A percentile compares a stretch with the other conserved stretches of the same genome.
phyloP scores from a whole-genome alignment of 2,888 invertebrate species.

The Trichopoda pennipes region DNA sequence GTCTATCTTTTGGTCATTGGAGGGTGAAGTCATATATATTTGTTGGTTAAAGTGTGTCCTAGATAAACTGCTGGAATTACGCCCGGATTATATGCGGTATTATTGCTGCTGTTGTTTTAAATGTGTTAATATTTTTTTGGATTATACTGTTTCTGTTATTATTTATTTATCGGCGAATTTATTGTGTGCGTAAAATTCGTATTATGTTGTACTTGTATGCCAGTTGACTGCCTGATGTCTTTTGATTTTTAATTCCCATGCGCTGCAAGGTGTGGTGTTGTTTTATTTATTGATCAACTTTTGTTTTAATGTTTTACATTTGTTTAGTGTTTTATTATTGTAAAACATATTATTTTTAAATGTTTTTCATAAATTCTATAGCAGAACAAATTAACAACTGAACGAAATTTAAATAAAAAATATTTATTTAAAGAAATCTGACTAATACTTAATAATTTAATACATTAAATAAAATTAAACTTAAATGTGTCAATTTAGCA shows the following conservation, averaged over 20 bases:
- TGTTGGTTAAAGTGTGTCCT: slow-evolving; percentile 55
- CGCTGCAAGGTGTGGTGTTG: slow-evolving; percentile 65
- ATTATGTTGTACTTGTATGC: slow-evolving; percentile 11
- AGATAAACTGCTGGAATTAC: slow-evolving; percentile 68
- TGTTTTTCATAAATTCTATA: slow-evolving; percentile 50
- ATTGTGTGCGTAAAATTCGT: slow-evolving; percentile 60
- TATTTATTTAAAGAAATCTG: slow-evolving; percentile 7
- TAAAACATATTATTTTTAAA: slow-evolving; percentile 59
- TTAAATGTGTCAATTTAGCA: no score
- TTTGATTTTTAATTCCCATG: slow-evolving; percentile 44
- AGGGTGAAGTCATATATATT: slow-evolving; percentile 61
- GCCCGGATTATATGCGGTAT: slow-evolving; percentile 60
- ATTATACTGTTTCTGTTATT: slow-evolving; percentile 20
- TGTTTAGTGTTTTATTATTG: slow-evolving; percentile 58
- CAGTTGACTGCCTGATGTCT: slow-evolving; percentile 1
- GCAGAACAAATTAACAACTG: background rate
- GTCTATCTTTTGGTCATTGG: slow-evolving; percentile 21
- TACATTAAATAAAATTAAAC: no score
- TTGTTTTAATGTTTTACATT: slow-evolving; percentile 66
- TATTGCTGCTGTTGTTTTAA: slow-evolving; percentile 1
- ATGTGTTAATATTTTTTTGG: slow-evolving; percentile 1
- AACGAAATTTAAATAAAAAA: background rate
- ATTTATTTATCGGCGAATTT: background rate
- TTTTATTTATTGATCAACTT: slow-evolving; percentile 67
- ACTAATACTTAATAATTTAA: slow-evolving; percentile 10